phyloP scores from a whole-genome alignment of 92 coral and sea anemone species.

The Palythoa heliodiscus region DNA sequence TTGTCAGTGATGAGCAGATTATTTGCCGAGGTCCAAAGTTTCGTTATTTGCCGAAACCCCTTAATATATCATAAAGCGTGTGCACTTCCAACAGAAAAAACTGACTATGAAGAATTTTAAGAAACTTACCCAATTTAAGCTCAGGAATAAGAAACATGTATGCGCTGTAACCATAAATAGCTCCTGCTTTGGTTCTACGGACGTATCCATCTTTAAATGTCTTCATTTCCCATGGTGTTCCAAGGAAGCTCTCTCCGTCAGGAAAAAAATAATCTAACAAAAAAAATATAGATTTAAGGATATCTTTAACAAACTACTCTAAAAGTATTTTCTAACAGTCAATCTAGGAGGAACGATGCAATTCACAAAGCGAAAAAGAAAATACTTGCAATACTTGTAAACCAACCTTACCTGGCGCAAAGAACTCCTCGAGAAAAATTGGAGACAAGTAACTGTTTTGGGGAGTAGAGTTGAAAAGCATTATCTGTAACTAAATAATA shows the following conservation, averaged over 20 bases:
- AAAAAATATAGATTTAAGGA: not conserved
- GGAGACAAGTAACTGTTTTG: conserved; percentile 56
- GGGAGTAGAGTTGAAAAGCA: conserved; percentile 59
- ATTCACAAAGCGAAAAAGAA: not conserved
- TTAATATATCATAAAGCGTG: not conserved
- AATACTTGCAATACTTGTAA: too few species aligned
- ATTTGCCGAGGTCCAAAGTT: too few species aligned
- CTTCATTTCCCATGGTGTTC: conserved; percentile 42
- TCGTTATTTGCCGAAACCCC: too few species aligned
- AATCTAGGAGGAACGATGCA: not conserved
- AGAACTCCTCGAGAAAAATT: conserved; percentile 61
- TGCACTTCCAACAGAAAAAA: not conserved
- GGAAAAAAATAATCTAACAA: conserved; percentile 26
- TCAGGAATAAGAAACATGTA: conserved; percentile 21
- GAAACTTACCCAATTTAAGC: conserved; percentile 26
- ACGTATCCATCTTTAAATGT: not conserved
- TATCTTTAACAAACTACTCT: too few species aligned
- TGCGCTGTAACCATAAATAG: conserved; percentile 23
- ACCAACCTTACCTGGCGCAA: conserved; percentile 74
- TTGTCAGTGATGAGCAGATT: too few species aligned
- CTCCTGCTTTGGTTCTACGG: not conserved
- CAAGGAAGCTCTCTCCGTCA: conserved; percentile 19
- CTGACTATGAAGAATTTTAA: not conserved
- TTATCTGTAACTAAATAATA: conserved; percentile 77
- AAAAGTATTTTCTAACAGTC: not conserved